Percentiles rank a stretch among this genome's conserved stretches.
Evolutionary conservation across 2,113 vertebrate genomes (phyloP).

Genomic region (Archocentrus centrarchus): DNA sequence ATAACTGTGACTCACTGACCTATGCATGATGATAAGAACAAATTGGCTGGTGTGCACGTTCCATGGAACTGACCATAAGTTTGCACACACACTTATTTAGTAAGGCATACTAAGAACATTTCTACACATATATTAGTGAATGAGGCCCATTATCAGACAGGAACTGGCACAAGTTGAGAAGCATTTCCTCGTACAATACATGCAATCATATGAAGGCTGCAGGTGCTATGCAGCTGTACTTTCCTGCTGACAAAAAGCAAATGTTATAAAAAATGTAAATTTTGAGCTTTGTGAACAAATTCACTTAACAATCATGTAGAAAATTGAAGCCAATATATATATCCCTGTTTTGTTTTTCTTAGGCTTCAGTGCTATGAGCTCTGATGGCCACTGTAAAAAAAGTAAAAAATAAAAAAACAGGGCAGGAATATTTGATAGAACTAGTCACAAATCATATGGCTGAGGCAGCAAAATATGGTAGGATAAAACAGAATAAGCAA

Average conservation of each 20-base stretch:
- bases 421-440: not conserved
- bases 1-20: not conserved
- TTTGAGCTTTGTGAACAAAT: not conserved
- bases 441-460: not conserved
- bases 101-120: not conserved
- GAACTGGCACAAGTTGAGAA: not conserved
- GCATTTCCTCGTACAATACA: not conserved
- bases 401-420: not conserved
- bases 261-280: not conserved
- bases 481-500: slow-evolving; percentile 16
- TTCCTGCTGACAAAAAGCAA: not conserved
- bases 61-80: not conserved
- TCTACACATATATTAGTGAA: not conserved
- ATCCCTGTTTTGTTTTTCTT: not conserved
- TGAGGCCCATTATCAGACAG: not conserved
- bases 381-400: not conserved
- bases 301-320: not conserved
- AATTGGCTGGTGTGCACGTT: not conserved
- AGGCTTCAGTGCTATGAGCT: not conserved
- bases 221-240: not conserved
- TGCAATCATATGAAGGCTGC: not conserved
- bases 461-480: slow-evolving; percentile 1
- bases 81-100: not conserved
- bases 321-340: too few species aligned
- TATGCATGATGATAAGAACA: not conserved